Conservation (phyloP, 2,113 vertebrate species). For the Talpa occidentalis region DNA sequence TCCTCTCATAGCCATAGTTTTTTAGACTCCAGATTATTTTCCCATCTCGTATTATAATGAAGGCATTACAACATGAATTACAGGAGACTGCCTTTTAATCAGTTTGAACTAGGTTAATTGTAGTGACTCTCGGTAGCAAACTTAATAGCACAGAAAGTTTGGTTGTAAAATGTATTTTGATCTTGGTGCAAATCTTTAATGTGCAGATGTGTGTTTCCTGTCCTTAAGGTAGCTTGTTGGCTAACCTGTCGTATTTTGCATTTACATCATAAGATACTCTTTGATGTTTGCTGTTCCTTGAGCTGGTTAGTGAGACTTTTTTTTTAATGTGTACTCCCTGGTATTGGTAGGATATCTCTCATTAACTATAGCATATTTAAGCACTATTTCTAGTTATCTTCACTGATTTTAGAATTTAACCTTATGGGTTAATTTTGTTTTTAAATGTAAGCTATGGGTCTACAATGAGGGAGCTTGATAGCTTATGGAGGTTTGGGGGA, state of each 20-base stretch:
- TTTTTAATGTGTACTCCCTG: background rate
- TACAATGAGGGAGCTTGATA: background rate
- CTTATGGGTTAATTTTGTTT: conserved; percentile 33
- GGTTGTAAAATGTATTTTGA: conserved; percentile 77
- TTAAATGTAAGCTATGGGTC: background rate
- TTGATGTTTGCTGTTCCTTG: conserved; percentile 51
- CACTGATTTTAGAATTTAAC: conserved; percentile 44
- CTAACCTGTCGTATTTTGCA: conserved; percentile 7
- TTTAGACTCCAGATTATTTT: conserved; percentile 47
- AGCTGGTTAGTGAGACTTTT: conserved; percentile 35
- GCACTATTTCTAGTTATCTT: conserved; percentile 22
- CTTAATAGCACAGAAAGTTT: conserved; percentile 71
- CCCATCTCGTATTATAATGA: conserved; percentile 43
- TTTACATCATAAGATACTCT: background rate
- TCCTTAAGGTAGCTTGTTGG: background rate
- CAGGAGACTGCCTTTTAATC: conserved; percentile 76
- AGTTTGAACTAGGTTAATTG: conserved; percentile 78
- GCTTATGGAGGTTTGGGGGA: background rate
- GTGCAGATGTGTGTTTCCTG: conserved; percentile 54
- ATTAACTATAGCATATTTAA: conserved; percentile 12
- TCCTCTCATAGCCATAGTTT: background rate
- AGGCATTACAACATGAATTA: conserved; percentile 69
- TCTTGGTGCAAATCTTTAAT: conserved; percentile 71
- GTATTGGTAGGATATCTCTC: background rate
- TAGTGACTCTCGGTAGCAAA: conserved; percentile 75